Evolutionary conservation across 2,113 vertebrate species (phyloP).

Genomic region (Xiphophorus couchianus): DNA sequence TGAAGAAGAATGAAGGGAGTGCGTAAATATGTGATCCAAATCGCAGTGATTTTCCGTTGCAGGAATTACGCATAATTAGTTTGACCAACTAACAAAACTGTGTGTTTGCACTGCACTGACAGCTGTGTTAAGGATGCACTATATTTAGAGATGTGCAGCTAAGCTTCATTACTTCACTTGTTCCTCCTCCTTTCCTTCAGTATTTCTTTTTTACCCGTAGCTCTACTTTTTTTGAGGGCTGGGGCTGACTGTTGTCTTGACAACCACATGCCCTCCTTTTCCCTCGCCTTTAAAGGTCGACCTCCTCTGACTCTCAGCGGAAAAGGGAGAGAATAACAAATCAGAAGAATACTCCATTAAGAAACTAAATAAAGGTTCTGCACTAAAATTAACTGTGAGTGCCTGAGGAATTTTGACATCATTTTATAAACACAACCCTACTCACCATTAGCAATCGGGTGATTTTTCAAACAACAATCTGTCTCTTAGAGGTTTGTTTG

Average conservation of each 20-base stretch:
- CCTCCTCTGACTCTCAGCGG: conserved; percentile 40
- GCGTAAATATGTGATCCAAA: conserved; percentile 12
- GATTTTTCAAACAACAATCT: neutral
- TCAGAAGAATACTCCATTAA: conserved; percentile 11
- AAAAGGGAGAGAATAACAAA: neutral
- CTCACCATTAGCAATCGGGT: neutral
- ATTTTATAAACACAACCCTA: neutral
- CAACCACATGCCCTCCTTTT: conserved; percentile 59
- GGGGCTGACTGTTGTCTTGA: conserved; percentile 63
- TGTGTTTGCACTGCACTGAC: conserved; percentile 31
- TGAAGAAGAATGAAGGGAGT: neutral
- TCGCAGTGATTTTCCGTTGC: neutral
- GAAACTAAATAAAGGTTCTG: neutral
- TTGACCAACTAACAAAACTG: conserved; percentile 21
- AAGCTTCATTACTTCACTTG: conserved; percentile 48
- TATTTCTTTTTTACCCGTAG: conserved; percentile 16
- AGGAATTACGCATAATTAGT: conserved; percentile 1
- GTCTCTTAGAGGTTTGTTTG: neutral
- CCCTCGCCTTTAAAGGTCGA: conserved; percentile 30
- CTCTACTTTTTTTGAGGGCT: conserved; percentile 19
- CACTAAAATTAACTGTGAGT: neutral
- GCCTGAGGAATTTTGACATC: conserved; percentile 2
- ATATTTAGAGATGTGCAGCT: conserved; percentile 54
- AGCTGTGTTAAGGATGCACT: conserved; percentile 40
- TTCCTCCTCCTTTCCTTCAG: conserved; percentile 12